phyloP scores from a whole-genome alignment of 2,888 invertebrate genomes.

The Drosophila neotestacea region DNA sequence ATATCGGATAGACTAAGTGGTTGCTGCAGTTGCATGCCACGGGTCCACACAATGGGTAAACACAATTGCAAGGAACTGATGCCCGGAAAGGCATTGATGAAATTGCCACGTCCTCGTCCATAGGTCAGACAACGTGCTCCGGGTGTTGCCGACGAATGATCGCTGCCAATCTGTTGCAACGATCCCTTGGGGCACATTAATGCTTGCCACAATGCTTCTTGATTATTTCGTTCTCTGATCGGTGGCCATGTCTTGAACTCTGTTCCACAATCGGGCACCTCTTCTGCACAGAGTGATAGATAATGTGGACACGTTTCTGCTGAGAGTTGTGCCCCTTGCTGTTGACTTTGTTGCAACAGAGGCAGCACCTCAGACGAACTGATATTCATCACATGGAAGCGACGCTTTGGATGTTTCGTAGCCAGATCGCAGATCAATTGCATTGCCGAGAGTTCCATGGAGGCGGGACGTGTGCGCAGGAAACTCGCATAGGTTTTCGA shows the following conservation, averaged over 20 bases:
- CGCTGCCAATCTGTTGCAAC: constrained; percentile 89
- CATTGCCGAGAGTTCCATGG: constrained; percentile 90
- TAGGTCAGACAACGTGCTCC: constrained; percentile 86
- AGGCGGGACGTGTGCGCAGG: constrained; percentile 88
- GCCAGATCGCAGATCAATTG: constrained; percentile 87
- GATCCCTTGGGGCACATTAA: constrained; percentile 85
- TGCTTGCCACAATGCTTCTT: constrained; percentile 89
- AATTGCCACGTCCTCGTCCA: constrained; percentile 86
- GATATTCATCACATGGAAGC: constrained; percentile 90
- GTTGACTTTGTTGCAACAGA: constrained; percentile 86
- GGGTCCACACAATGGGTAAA: constrained; percentile 89
- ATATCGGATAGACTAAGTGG: constrained; percentile 85
- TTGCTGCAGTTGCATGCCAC: constrained; percentile 76
- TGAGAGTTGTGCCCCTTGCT: constrained; percentile 87
- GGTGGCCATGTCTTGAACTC: constrained; percentile 91
- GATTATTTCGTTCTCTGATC: constrained; percentile 88
- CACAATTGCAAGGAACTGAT: constrained; percentile 91
- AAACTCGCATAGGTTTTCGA: constrained; percentile 88
- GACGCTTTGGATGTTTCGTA: constrained; percentile 56
- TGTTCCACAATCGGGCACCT: constrained; percentile 88
- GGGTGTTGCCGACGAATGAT: constrained; percentile 90
- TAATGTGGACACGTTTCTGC: constrained; percentile 92
- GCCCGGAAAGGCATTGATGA: constrained; percentile 90
- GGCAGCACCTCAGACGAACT: constrained; percentile 88
- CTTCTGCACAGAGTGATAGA: constrained; percentile 88